Base-by-base conservation (phyloP, 2,888 invertebrate genomes). In the Tachina lurida region DNA sequence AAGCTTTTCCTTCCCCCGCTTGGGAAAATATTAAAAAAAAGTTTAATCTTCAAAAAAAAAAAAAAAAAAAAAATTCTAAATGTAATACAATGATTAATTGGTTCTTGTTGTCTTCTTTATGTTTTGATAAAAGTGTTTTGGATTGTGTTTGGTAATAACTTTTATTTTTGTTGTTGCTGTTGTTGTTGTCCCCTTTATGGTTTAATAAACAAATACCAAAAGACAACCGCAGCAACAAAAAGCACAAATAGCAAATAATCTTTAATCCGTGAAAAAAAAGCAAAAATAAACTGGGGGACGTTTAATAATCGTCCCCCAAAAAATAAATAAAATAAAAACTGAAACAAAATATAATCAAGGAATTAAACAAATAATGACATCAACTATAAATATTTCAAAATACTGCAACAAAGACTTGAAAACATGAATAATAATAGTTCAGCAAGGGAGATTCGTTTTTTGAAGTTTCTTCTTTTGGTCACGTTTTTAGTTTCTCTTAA, bases 41-140 rank as follows among this genome's bases (percentile, higher is more conserved):
- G 12, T 75, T 75, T 10, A 56, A 76, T 62, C 71, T 65, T 73
- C 0, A 8, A 70, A 62, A 45, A 65, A n/a, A 70, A 58, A 58
- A 62, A 45, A 65, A n/a, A 70, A 58, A 62, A 45, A 65, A n/a
- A 70, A 58, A 58, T 43, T 31, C 52, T 80, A 19, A 75, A 67
- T 81, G 63, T 78, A 81, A 81, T 74, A 63, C 77, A 74, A 78
- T 82, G 78, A 82, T 85, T 82, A 78, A 85, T 82, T 82, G 75
- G 74, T 70, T 77, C 76, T 80, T 76, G 58, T 74, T 65, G 31
- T 43, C 54, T 65, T n/a, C 4, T 45, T 49, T 12, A 56, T 19
- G 19, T 47, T 82, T 71, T 58, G 71, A 65, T 77, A 77, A 65
- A 65, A 60, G 12, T 65, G 22, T 67, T 73, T 73, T 39, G 10